Evolutionary conservation across 23 tunicate genomes (phyloP).

Genomic region (Diplosoma virens): DNA sequence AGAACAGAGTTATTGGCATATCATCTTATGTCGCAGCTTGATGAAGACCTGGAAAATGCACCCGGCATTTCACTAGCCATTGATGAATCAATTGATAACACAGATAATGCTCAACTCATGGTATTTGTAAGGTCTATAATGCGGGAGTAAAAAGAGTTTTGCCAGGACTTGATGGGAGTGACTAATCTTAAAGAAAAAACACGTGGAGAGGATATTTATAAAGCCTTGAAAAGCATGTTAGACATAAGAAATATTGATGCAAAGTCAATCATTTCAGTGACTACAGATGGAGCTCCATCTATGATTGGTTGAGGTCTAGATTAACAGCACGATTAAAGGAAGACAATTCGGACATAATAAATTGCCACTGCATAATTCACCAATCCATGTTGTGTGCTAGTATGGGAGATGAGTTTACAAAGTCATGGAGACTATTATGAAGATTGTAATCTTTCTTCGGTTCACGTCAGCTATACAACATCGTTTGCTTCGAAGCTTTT

Average conservation of each 20-base stretch:
- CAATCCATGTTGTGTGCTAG: no score
- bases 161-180: no score
- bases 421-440: no score
- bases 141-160: no score
- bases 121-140: no score
- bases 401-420: no score
- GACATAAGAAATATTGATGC: no score
- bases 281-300: no score
- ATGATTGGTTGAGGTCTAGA: not conserved
- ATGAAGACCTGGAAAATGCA: constrained; percentile 6
- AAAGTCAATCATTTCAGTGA: no score
- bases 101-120: no score
- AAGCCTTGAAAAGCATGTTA: no score
- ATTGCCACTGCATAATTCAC: constrained; percentile 5
- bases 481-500: not conserved
- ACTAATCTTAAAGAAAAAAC: constrained; percentile 26
- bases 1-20: not conserved
- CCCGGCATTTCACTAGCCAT: constrained; percentile 1
- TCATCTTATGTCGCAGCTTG: constrained; percentile 10
- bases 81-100: constrained; percentile 4
- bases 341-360: constrained; percentile 8
- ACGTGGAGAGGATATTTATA: no score
- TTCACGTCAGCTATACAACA: not conserved
- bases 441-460: constrained; percentile 8
- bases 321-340: constrained; percentile 1